These are phyloP conservation scores for Chionis minor DNA, from an alignment of 2,113 vertebrate species.

Conservation along the genomic window DNA sequence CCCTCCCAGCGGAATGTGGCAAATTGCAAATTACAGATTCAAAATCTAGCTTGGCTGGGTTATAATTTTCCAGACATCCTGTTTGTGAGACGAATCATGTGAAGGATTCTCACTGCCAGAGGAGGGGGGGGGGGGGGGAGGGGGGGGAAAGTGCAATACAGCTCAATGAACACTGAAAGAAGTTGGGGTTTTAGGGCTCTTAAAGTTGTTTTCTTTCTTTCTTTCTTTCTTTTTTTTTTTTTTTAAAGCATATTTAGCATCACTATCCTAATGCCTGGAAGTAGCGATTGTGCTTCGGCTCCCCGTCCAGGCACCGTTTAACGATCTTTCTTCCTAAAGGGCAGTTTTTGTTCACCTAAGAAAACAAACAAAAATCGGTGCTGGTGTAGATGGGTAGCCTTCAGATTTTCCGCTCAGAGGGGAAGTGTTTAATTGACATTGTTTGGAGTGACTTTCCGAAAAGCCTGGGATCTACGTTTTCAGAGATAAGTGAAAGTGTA, in stretches of 20 bases:
- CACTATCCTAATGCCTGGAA: background rate
- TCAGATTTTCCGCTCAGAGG: background rate
- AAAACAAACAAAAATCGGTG: background rate
- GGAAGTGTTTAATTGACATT: constrained; percentile 6
- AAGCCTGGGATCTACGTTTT: background rate
- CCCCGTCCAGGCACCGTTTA: background rate
- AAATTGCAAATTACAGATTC: background rate
- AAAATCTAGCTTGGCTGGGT: background rate
- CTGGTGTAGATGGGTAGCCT: background rate
- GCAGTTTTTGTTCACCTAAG: background rate
- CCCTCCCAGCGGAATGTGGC: background rate
- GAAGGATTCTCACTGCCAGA: background rate
- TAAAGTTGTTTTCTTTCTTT: background rate
- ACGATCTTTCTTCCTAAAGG: background rate
- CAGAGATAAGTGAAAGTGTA: background rate
- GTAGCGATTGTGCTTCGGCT: background rate
- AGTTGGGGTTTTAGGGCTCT: background rate
- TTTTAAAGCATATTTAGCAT: background rate
- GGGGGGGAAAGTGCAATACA: no score
- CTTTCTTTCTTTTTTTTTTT: background rate
- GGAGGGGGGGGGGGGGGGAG: no score
- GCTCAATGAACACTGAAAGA: background rate
- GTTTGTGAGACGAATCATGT: background rate
- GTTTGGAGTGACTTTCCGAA: background rate
- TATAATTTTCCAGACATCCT: constrained; percentile 15